A percentile compares a stretch with the other conserved stretches of the same genome.
These are phyloP conservation scores for Oxyteleia sp. DNA, from an alignment of 2,888 invertebrate genomes.

Conservation along the genomic window DNA sequence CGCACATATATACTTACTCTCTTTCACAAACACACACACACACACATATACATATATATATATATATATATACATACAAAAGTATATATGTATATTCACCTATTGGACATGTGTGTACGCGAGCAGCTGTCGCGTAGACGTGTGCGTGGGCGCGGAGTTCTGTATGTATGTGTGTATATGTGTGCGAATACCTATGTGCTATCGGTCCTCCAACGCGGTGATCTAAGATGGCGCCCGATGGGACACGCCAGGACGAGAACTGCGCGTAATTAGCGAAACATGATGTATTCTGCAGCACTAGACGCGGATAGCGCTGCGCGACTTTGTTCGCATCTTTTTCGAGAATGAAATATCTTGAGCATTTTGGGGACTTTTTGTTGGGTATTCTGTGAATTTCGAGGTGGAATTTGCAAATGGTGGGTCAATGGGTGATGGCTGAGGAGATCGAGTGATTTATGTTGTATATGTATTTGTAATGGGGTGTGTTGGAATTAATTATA, in stretches of 20 bases:
- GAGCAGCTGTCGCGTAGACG: constrained; percentile 29
- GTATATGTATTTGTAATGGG: too few relatives aligned
- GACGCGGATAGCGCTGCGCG: not conserved
- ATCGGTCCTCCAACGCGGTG: constrained; percentile 53
- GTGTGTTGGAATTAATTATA: too few relatives aligned
- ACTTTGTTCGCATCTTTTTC: constrained; percentile 8
- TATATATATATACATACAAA: not conserved
- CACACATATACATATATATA: not conserved
- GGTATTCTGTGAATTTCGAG: constrained; percentile 11
- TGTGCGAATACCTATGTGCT: constrained; percentile 34
- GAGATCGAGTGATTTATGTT: too few relatives aligned
- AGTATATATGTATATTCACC: not conserved
- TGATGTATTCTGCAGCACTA: constrained; percentile 43
- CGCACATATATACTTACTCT: too few relatives aligned
- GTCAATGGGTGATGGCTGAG: constrained; percentile 3
- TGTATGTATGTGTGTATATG: constrained; percentile 13
- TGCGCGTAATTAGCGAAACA: constrained; percentile 66
- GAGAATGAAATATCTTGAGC: not conserved
- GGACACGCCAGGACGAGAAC: constrained; percentile 62
- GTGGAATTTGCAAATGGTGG: constrained; percentile 4
- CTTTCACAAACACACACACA: not conserved
- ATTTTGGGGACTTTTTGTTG: constrained; percentile 13
- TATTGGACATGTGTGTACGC: constrained; percentile 64
- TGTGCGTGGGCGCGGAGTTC: constrained; percentile 22
- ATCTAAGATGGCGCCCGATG: constrained; percentile 72